These are phyloP conservation scores for Cyanistes caeruleus DNA, from an alignment of 2,113 vertebrate species.

Conservation along the genomic window DNA sequence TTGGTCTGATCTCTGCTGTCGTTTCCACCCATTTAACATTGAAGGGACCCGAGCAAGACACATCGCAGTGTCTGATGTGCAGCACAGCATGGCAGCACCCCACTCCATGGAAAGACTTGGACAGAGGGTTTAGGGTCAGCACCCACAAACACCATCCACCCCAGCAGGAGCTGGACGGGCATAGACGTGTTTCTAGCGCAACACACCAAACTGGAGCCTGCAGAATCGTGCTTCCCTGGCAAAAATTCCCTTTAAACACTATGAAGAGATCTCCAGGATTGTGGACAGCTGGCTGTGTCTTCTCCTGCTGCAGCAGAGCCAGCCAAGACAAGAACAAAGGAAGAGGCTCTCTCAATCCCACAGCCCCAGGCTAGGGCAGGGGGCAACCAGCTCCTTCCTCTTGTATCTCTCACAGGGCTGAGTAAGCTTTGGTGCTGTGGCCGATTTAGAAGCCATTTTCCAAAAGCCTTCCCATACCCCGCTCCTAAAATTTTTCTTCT, in stretches of 20 bases:
- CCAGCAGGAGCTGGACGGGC: not conserved
- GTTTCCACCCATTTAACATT: not conserved
- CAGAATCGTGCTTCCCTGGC: not conserved
- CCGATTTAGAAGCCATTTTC: not conserved
- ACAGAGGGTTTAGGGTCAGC: not conserved
- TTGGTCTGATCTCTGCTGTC: slow-evolving; percentile 52
- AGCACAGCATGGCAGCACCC: not conserved
- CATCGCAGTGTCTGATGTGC: not conserved
- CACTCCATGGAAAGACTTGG: not conserved
- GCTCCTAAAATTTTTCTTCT: not conserved
- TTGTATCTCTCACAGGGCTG: not conserved
- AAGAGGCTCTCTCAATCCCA: not conserved
- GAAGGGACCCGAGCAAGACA: not conserved
- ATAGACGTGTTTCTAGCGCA: not conserved
- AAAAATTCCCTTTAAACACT: not conserved
- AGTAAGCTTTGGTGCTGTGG: not conserved
- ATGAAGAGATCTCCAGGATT: not conserved
- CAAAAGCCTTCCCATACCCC: not conserved
- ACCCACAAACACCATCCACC: not conserved
- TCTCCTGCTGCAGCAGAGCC: not conserved
- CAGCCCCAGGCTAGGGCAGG: not conserved
- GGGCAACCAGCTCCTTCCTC: not conserved
- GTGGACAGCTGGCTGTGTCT: not conserved
- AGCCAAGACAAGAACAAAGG: not conserved
- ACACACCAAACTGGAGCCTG: not conserved